phyloP scores from a whole-genome alignment of 2,888 invertebrate genomes.

The Tromatobia lineatoria region DNA sequence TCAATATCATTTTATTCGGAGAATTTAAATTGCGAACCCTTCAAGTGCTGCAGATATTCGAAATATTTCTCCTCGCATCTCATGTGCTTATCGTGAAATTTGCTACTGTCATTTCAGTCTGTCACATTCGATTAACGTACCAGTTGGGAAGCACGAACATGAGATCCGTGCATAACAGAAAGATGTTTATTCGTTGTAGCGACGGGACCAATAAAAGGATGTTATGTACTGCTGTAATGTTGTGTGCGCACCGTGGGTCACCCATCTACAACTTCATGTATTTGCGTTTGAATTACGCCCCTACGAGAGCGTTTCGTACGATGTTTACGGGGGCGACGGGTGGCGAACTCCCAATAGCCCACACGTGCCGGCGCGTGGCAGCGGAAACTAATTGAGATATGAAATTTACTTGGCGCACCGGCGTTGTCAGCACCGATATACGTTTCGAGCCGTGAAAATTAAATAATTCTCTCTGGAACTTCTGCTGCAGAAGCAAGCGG shows the following conservation, averaged over 20 bases:
- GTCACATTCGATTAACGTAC: conserved; percentile 67
- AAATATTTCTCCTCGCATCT: not conserved
- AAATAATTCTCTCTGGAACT: conserved; percentile 59
- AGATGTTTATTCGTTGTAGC: conserved; percentile 72
- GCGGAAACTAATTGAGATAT: conserved; percentile 85
- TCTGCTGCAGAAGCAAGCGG: not conserved
- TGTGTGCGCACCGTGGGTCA: conserved; percentile 33
- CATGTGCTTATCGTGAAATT: not conserved
- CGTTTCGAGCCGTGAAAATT: conserved; percentile 61
- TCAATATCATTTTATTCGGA: not conserved
- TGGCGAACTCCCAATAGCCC: conserved; percentile 66
- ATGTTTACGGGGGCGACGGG: conserved; percentile 54
- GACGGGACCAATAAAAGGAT: conserved; percentile 63
- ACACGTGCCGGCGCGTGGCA: conserved; percentile 84
- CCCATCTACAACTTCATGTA: conserved; percentile 76
- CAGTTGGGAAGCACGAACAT: conserved; percentile 16
- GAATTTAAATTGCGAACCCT: not conserved
- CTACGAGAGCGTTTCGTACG: conserved; percentile 51
- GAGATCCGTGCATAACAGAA: conserved; percentile 36
- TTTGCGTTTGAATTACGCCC: conserved; percentile 81
- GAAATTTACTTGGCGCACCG: conserved; percentile 82
- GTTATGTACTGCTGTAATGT: conserved; percentile 42
- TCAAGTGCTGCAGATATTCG: not conserved
- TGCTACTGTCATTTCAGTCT: conserved; percentile 63
- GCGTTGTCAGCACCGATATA: conserved; percentile 78